A percentile compares a stretch with the other conserved stretches of the same genome.
Evolutionary conservation across 1,140 invertebrate genomes (phyloP).

Genomic region (Aphis craccivora): DNA sequence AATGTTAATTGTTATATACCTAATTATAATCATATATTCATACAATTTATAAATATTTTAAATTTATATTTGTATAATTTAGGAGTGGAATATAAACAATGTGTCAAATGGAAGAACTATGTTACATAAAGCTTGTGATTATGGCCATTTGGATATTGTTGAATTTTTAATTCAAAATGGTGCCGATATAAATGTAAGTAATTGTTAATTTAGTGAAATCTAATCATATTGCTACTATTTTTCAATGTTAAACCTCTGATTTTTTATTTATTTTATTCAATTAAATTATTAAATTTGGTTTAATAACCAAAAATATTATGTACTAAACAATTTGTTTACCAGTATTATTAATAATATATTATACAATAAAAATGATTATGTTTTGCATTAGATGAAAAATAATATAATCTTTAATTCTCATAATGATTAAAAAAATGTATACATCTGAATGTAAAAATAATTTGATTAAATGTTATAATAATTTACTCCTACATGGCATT

Average conservation of each 20-base stretch:
- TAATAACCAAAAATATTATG: no score
- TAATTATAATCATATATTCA: not conserved
- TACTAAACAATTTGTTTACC: not conserved
- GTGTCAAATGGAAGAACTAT: conserved; percentile 39
- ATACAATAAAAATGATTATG: no score
- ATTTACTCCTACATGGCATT: no score
- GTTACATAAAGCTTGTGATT: conserved; percentile 55
- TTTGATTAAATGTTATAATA: no score
- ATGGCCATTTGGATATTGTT: conserved; percentile 52
- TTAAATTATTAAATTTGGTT: no score
- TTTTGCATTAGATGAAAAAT: no score
- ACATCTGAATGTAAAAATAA: not conserved
- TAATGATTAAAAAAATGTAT: not conserved
- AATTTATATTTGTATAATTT: not conserved
- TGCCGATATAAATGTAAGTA: conserved; percentile 45
- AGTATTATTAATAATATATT: no score
- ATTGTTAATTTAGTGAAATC: not conserved
- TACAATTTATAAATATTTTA: not conserved
- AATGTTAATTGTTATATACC: not conserved
- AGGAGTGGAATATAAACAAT: conserved; percentile 44
- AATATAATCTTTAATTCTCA: not conserved
- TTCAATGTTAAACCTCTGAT: not conserved
- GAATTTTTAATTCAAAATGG: conserved; percentile 52
- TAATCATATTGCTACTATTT: not conserved
- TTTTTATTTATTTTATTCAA: not conserved